Conservation (phyloP, 2,113 vertebrate species). For the Lonchura striata region DNA sequence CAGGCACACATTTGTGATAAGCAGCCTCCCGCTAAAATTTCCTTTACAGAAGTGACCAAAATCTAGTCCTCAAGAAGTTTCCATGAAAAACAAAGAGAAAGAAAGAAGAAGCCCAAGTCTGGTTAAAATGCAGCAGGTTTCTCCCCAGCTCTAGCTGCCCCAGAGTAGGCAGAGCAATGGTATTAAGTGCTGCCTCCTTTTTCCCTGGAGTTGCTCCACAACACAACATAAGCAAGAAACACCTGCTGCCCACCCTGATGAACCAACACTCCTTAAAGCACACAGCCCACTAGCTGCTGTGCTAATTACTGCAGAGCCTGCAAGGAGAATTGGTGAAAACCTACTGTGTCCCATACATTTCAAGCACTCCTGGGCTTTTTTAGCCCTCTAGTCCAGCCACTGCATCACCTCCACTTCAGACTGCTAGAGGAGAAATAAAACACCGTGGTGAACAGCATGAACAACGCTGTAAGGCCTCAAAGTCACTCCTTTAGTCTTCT, state of each 20-base stretch:
- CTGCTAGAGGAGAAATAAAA: neutral
- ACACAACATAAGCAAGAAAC: neutral
- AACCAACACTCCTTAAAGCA: neutral
- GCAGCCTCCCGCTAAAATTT: neutral
- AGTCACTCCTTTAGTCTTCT: neutral
- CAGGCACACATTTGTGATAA: accelerated
- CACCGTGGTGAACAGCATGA: neutral
- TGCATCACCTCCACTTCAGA: neutral
- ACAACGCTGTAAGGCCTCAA: neutral
- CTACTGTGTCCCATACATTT: neutral
- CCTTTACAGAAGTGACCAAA: neutral
- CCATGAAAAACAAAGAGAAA: neutral
- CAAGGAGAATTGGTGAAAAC: neutral
- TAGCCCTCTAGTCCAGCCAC: neutral
- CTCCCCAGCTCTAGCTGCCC: neutral
- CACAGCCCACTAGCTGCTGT: neutral
- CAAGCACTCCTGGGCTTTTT: too few species aligned
- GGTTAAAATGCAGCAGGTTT: neutral
- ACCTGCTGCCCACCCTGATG: slow-evolving; percentile 7
- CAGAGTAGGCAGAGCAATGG: neutral
- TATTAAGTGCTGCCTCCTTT: neutral
- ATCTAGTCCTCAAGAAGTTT: neutral
- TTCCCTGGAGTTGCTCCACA: neutral
- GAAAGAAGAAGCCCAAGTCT: neutral
- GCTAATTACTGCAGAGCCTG: neutral